A percentile compares a stretch with the other conserved stretches of the same genome.
phyloP scores from a whole-genome alignment of 2,797 vertebrate species.

The Ficedula albicollis region DNA sequence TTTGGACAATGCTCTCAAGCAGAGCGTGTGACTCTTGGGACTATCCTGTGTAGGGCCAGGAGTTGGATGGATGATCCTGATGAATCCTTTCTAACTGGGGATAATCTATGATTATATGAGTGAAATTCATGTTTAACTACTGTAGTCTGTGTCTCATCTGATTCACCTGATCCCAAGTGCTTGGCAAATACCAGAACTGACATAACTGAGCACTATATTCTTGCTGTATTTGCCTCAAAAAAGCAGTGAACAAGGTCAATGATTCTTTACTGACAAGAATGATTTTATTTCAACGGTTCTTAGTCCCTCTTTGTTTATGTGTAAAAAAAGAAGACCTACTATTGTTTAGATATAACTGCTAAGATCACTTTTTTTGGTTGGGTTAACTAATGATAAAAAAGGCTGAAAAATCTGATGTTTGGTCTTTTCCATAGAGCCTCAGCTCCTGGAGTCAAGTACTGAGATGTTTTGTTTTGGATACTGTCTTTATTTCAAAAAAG shows the following conservation, averaged over 20 bases:
- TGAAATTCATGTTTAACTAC: neutral
- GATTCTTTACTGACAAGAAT: neutral
- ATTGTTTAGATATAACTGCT: neutral
- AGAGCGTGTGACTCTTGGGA: neutral
- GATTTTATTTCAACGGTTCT: neutral
- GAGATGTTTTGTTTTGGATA: neutral
- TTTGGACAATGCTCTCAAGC: neutral
- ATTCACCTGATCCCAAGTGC: neutral
- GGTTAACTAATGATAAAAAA: neutral
- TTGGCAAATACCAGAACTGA: neutral
- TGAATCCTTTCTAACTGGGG: neutral
- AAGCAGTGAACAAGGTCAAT: neutral
- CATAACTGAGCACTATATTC: neutral
- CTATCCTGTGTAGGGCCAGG: neutral
- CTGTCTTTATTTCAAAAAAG: neutral
- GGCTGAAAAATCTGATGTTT: neutral
- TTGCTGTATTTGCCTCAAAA: neutral
- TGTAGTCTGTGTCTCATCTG: neutral
- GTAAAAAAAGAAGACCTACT: neutral
- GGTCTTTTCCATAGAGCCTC: neutral
- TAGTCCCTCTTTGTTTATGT: neutral
- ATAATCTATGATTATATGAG: neutral
- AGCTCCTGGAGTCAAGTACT: neutral
- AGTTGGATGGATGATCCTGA: neutral
- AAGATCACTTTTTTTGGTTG: neutral